Evolutionary conservation across 2,888 invertebrate genomes (phyloP).

Genomic region (Alloplasta piceator): DNA sequence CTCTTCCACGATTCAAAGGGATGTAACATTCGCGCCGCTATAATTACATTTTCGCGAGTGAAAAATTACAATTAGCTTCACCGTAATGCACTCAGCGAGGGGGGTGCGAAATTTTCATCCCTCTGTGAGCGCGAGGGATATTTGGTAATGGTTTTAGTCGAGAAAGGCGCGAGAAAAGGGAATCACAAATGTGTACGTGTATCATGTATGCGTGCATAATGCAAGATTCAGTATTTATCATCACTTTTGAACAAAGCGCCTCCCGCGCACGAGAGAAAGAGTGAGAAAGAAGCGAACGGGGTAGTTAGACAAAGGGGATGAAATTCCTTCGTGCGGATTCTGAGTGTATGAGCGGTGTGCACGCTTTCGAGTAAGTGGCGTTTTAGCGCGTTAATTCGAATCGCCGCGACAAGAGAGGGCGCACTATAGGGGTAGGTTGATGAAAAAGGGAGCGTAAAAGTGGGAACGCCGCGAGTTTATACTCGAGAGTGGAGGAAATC

Average conservation of each 20-base stretch:
- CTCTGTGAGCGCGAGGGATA: too few species aligned
- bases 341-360: slow-evolving; percentile 9
- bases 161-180: slow-evolving; percentile 2
- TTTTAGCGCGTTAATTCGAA: slow-evolving; percentile 62
- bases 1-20: too few species aligned
- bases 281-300: not conserved
- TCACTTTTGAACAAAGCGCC: slow-evolving; percentile 11
- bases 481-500: slow-evolving; percentile 37
- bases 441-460: slow-evolving; percentile 12
- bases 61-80: too few species aligned
- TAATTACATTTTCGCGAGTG: too few species aligned
- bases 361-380: slow-evolving; percentile 49
- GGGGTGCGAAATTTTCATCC: too few species aligned
- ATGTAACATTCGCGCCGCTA: too few species aligned
- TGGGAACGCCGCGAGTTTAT: not conserved
- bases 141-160: not conserved
- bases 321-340: slow-evolving; percentile 20
- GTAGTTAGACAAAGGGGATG: slow-evolving; percentile 15
- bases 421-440: not conserved
- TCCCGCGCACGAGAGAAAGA: not conserved
- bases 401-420: slow-evolving; percentile 8
- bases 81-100: too few species aligned
- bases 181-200: slow-evolving; percentile 9
- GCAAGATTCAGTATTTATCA: slow-evolving; percentile 10
- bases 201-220: not conserved